phyloP scores from a whole-genome alignment of 2,797 vertebrate genomes.

The Enteromius afrohamiltoni region DNA sequence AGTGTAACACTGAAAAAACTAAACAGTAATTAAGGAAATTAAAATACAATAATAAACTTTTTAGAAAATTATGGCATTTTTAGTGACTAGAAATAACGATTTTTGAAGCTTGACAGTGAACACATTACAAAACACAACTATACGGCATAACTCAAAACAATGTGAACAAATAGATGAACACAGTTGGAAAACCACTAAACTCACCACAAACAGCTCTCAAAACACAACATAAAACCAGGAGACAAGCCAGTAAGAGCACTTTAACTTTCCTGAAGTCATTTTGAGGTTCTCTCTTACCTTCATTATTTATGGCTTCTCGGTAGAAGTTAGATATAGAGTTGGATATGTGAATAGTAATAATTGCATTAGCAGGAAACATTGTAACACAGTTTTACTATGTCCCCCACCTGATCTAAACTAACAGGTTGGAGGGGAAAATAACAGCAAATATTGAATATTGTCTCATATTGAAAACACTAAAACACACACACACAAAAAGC shows the following conservation, averaged over 20 bases:
- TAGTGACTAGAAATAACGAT: neutral
- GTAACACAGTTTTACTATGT: neutral
- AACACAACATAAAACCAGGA: neutral
- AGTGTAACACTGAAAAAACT: neutral
- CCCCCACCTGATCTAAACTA: neutral
- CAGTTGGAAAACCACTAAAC: neutral
- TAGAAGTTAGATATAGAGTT: neutral
- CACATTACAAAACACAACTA: neutral
- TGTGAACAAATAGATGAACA: neutral
- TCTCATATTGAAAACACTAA: neutral
- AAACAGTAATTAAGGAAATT: neutral
- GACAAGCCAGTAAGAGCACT: neutral
- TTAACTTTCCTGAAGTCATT: neutral
- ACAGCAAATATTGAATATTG: neutral
- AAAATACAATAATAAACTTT: neutral
- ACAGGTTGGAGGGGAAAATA: neutral
- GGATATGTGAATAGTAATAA: neutral
- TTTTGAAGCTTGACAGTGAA: neutral
- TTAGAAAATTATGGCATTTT: neutral
- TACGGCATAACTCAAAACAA: neutral
- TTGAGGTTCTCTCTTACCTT: neutral
- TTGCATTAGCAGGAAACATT: neutral
- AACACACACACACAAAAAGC: too few species aligned
- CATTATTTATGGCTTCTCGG: neutral
- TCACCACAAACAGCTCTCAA: neutral